phyloP scores from a whole-genome alignment of 2,113 vertebrate species.

The Tragelaphus scriptus region DNA sequence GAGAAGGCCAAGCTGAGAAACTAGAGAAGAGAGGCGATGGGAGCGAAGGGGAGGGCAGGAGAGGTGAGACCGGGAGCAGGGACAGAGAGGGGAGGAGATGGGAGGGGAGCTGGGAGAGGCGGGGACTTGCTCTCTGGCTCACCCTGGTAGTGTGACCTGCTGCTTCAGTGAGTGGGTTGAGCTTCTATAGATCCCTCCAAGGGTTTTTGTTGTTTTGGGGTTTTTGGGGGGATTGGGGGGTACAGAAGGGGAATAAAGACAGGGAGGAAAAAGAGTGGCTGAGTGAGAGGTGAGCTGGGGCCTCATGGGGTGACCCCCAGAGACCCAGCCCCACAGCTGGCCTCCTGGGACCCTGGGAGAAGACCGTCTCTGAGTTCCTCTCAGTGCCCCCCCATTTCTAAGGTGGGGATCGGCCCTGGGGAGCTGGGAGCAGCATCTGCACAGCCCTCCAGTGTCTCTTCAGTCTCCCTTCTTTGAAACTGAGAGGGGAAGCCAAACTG shows the following conservation, averaged over 20 bases:
- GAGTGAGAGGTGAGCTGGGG: not conserved
- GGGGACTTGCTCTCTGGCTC: not conserved
- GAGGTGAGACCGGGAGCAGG: fast-evolving
- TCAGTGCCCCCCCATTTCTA: not conserved
- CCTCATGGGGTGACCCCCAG: not conserved
- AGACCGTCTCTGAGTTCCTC: too few relatives aligned
- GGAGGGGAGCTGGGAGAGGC: fast-evolving
- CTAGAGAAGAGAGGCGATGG: not conserved
- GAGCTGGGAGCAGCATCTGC: not conserved
- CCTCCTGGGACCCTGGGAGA: not conserved
- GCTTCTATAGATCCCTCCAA: not conserved
- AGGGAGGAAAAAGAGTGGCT: not conserved
- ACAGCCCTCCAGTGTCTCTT: not conserved
- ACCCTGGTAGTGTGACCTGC: not conserved
- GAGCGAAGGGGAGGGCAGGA: fast-evolving
- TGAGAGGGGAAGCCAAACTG: not conserved
- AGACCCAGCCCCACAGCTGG: not conserved
- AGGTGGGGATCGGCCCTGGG: not conserved
- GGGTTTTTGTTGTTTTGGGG: not conserved
- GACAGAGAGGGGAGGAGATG: not conserved
- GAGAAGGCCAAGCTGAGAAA: not conserved
- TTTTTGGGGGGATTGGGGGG: fast-evolving
- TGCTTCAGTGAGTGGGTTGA: not conserved
- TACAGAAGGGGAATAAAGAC: not conserved
- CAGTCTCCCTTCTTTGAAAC: not conserved